These are phyloP conservation scores for Macroglossus sobrinus DNA, from an alignment of 2,113 vertebrate genomes.

Conservation along the genomic window DNA sequence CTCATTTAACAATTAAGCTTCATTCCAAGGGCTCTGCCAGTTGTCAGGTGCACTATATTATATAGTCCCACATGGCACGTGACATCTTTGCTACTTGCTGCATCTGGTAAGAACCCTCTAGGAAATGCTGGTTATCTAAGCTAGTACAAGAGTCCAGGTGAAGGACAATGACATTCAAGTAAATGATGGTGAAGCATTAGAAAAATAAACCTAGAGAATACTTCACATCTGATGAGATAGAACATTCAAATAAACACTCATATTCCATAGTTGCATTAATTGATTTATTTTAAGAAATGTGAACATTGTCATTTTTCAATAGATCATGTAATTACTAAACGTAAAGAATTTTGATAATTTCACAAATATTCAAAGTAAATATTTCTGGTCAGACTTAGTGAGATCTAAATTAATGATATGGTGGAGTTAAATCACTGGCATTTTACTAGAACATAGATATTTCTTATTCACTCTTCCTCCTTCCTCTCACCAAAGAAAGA, in stretches of 20 bases:
- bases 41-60: slow-evolving; percentile 58
- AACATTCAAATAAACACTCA: slow-evolving; percentile 11
- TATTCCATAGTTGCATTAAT: not conserved
- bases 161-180: slow-evolving; percentile 35
- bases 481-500: not conserved
- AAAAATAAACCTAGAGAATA: slow-evolving; percentile 25
- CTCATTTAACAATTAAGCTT: slow-evolving; percentile 61
- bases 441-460: not conserved
- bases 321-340: not conserved
- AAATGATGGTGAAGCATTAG: slow-evolving; percentile 28
- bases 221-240: slow-evolving; percentile 7
- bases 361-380: not conserved
- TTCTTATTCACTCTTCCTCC: not conserved
- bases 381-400: not conserved
- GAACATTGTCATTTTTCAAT: slow-evolving; percentile 23
- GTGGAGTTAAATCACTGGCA: not conserved
- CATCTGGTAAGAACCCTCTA: slow-evolving; percentile 52
- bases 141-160: slow-evolving; percentile 50
- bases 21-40: slow-evolving; percentile 46
- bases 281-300: slow-evolving; percentile 26
- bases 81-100: slow-evolving; percentile 60
- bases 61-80: slow-evolving; percentile 33
- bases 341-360: not conserved
- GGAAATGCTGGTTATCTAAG: slow-evolving; percentile 30
- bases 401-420: not conserved